Percentiles rank a stretch among this genome's conserved stretches.
These are phyloP conservation scores for Rallus crepitans DNA, from an alignment of 2,797 vertebrate genomes.

Conservation along the genomic window DNA sequence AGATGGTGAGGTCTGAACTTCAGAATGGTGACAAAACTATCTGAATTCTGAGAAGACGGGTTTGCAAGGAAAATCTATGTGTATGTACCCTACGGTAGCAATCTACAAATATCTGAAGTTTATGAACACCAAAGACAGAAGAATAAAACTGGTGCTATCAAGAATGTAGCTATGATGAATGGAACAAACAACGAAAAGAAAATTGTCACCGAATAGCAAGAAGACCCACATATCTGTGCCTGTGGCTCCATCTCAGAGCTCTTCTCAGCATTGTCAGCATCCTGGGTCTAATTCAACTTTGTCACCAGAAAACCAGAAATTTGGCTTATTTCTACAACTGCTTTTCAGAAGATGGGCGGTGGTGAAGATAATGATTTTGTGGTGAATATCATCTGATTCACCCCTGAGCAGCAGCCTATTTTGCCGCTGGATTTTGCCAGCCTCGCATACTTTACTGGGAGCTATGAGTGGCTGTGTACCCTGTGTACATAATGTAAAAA, in stretches of 20 bases:
- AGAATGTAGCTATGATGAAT: neutral
- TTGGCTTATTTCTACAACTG: neutral
- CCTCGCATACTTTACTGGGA: neutral
- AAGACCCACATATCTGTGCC: fast-evolving
- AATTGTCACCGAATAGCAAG: neutral
- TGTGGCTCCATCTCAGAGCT: neutral
- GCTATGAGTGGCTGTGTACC: too few species aligned
- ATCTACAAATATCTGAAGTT: neutral
- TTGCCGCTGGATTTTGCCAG: neutral
- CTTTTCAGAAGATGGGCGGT: neutral
- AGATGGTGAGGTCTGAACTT: neutral
- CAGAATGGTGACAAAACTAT: neutral
- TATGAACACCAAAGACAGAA: neutral
- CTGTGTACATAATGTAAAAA: neutral
- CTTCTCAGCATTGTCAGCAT: neutral
- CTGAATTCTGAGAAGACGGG: neutral
- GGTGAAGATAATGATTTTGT: neutral
- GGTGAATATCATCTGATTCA: neutral
- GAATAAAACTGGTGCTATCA: neutral
- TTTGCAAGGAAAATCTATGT: neutral
- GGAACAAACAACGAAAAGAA: neutral
- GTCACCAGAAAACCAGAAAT: neutral
- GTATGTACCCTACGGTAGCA: neutral
- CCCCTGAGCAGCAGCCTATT: neutral
- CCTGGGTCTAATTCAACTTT: neutral